phyloP scores from a whole-genome alignment of 2,797 vertebrate genomes.

The Halcyon chelicuti region DNA sequence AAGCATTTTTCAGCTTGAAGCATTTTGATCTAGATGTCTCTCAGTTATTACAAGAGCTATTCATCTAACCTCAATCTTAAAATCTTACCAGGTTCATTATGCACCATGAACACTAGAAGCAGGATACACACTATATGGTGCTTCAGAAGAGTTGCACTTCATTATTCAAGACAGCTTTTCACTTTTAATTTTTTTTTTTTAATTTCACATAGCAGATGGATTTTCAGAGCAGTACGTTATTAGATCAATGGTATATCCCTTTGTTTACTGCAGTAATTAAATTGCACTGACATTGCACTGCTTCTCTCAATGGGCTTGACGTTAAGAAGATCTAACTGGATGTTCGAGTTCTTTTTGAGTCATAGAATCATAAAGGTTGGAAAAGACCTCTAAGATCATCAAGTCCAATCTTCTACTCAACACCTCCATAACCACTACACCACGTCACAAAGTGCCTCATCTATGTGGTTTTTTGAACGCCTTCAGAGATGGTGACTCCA shows the following conservation, averaged over 20 bases:
- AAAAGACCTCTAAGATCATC: too few relatives aligned
- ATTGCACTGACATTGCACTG: background rate
- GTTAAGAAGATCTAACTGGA: background rate
- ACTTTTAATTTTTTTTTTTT: background rate
- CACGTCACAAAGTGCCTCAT: too few relatives aligned
- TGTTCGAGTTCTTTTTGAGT: background rate
- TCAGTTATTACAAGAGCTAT: background rate
- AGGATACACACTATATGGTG: background rate
- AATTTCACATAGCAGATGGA: background rate
- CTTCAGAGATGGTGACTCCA: too few relatives aligned
- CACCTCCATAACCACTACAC: too few relatives aligned
- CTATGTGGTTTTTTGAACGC: too few relatives aligned
- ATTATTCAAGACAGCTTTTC: background rate
- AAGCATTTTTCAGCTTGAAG: background rate
- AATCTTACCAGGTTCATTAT: background rate
- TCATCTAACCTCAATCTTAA: background rate
- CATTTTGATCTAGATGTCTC: background rate
- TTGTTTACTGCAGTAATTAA: background rate
- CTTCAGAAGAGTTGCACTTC: background rate
- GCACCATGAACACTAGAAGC: background rate
- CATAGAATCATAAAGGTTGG: too few relatives aligned
- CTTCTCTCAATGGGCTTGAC: background rate
- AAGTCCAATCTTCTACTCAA: too few relatives aligned
- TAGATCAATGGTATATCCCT: background rate
- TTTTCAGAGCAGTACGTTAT: background rate